Conservation (phyloP, 2,113 vertebrate species). For the Alectura lathami region DNA sequence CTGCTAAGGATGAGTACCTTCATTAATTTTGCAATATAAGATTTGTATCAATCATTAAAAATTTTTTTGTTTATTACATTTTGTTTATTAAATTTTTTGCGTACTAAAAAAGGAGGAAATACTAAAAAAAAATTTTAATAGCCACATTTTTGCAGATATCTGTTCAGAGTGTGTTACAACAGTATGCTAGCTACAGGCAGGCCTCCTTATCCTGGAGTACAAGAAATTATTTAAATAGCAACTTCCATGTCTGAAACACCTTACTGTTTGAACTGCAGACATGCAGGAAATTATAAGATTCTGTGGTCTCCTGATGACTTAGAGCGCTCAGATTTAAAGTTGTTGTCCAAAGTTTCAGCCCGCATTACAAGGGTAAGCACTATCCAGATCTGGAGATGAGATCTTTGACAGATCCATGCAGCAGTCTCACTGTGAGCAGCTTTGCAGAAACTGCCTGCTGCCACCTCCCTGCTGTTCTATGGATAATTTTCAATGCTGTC, state of each 20-base stretch:
- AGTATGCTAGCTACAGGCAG: background rate
- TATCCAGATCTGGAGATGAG: background rate
- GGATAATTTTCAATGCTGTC: slow-evolving; percentile 23
- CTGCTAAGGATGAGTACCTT: background rate
- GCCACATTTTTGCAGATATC: background rate
- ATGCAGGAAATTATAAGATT: background rate
- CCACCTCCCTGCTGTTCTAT: background rate
- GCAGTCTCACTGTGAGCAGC: background rate
- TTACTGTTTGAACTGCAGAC: background rate
- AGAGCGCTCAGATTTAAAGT: background rate
- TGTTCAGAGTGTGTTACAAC: background rate
- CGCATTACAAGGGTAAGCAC: background rate
- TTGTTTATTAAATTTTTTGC: no score
- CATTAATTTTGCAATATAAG: background rate
- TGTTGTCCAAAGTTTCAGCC: background rate
- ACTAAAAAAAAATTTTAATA: background rate
- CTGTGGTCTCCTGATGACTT: background rate
- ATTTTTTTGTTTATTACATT: background rate
- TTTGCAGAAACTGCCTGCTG: slow-evolving; percentile 8
- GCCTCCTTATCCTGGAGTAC: background rate
- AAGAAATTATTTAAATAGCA: background rate
- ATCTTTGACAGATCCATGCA: background rate
- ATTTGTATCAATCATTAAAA: background rate
- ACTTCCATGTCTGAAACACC: background rate
- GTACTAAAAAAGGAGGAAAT: background rate